These are phyloP conservation scores for Odontophorus gujanensis DNA, from an alignment of 2,113 vertebrate genomes.

Conservation along the genomic window DNA sequence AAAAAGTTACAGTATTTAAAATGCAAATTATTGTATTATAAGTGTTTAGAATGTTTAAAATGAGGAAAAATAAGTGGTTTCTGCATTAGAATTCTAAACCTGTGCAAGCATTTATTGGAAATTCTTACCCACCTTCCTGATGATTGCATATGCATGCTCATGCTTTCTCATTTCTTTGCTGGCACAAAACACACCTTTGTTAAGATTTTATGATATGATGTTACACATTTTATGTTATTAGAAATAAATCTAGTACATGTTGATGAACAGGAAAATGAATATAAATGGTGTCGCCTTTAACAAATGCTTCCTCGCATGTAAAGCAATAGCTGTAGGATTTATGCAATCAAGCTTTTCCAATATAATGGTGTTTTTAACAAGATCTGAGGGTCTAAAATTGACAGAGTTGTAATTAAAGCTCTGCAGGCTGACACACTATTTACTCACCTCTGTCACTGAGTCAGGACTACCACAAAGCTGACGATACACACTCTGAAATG, in stretches of 20 bases:
- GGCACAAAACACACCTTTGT: background rate
- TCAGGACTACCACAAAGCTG: background rate
- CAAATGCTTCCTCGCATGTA: background rate
- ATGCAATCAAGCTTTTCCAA: slow-evolving; percentile 24
- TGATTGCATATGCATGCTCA: background rate
- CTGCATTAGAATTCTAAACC: background rate
- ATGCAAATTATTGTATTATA: background rate
- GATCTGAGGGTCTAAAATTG: slow-evolving; percentile 31
- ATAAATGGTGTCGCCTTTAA: slow-evolving; percentile 35
- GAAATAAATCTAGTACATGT: background rate
- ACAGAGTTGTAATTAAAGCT: slow-evolving; percentile 50
- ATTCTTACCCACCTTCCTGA: background rate
- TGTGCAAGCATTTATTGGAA: background rate
- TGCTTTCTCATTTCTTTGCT: slow-evolving; percentile 17
- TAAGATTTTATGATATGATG: background rate
- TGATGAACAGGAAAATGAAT: slow-evolving; percentile 22
- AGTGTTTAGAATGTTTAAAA: background rate
- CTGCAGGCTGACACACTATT: background rate
- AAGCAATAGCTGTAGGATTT: background rate
- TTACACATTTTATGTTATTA: background rate
- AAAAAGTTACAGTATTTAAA: background rate
- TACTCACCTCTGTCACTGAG: background rate
- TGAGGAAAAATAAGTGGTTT: background rate
- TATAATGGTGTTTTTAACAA: slow-evolving; percentile 39
- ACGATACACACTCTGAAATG: background rate